phyloP scores from a whole-genome alignment of 2,888 invertebrate species.

The Ennomos quercinarius region DNA sequence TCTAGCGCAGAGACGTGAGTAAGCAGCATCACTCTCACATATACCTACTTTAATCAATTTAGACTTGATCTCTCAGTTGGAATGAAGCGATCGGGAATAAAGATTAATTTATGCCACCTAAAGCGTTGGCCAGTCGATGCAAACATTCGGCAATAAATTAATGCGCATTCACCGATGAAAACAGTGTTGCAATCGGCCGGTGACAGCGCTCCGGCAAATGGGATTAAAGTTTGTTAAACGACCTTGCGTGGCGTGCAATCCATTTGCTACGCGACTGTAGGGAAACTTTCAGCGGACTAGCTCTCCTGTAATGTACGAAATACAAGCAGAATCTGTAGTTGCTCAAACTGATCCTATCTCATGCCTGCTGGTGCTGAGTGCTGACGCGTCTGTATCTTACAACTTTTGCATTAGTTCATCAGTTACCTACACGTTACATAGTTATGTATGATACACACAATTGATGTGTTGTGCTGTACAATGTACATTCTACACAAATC shows the following conservation, averaged over 20 bases:
- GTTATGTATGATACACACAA: no score
- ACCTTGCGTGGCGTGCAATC: conserved; percentile 73
- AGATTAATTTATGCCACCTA: conserved; percentile 10
- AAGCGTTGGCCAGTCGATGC: conserved; percentile 20
- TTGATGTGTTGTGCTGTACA: no score
- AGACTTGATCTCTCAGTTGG: not conserved
- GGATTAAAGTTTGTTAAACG: conserved; percentile 82
- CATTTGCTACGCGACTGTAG: conserved; percentile 68
- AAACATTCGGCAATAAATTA: conserved; percentile 61
- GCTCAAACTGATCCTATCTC: conserved; percentile 15
- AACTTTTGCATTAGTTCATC: not conserved
- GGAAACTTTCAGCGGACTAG: conserved; percentile 58
- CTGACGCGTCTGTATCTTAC: conserved; percentile 1
- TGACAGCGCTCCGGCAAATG: conserved; percentile 72
- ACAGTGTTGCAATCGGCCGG: conserved; percentile 66
- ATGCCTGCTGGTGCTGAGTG: not conserved
- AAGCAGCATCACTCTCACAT: no score
- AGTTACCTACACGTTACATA: no score
- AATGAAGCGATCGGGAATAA: conserved; percentile 1
- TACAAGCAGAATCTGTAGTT: conserved; percentile 16
- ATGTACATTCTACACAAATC: no score
- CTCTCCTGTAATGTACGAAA: conserved; percentile 28
- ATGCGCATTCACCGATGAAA: conserved; percentile 57
- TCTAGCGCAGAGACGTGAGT: no score
- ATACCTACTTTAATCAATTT: no score